Base-by-base conservation (phyloP, 1,140 invertebrate genomes). In the Dinothrombium tinctorium region DNA sequence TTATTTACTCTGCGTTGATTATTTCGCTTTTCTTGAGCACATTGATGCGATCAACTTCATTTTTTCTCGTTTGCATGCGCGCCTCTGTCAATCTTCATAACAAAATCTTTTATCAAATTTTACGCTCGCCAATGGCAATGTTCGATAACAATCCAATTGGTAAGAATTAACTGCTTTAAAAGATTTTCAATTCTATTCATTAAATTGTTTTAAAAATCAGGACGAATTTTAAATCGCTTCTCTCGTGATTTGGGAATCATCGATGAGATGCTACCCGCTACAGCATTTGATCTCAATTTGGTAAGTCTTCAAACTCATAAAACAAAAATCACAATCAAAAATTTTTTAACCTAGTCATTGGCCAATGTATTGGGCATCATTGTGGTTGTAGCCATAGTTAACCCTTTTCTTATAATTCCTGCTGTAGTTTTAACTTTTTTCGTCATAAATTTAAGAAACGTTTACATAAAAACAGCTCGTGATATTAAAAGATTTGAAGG, bases 131-230 rank as follows among this genome's bases (percentile, higher is more conserved):
- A 1, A 83, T 87, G 68, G 63, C 67, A 11, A 89, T 89, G 57
- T 90, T 89, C 57, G 81, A 84, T 47, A 72, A 70, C 7, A 87
- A 89, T 56, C 73, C 77, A 3, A 69, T 71, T 36, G 65, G 65
- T 37, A 21, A 21, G 11, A 19, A 12, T 22, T 21, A 12, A 22
- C 24, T 22, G 7, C 26, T 28, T 28, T 8, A 8, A 28, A 9
- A 38, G 23, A 22, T 23, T n/a, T 20, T 23, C 69, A 0, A 56
- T 84, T 38, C 71, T 33, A 17, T 4, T 33, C 9, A 33, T n/a
- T 15, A 14, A 3, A 25, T 4, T 32, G 35, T 19, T 15, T 14
- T n/a, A n/a, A n/a, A n/a, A 19, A 12, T 28, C 32, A 49, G 50
- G 65, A 4, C 11, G 40, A 26, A 49, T 49, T 20, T 39, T 46